A percentile compares a stretch with the other conserved stretches of the same genome.
Evolutionary conservation across 35 echinoderm and acorn worm genomes (phyloP).

Genomic region (Holothuria glaberrima): DNA sequence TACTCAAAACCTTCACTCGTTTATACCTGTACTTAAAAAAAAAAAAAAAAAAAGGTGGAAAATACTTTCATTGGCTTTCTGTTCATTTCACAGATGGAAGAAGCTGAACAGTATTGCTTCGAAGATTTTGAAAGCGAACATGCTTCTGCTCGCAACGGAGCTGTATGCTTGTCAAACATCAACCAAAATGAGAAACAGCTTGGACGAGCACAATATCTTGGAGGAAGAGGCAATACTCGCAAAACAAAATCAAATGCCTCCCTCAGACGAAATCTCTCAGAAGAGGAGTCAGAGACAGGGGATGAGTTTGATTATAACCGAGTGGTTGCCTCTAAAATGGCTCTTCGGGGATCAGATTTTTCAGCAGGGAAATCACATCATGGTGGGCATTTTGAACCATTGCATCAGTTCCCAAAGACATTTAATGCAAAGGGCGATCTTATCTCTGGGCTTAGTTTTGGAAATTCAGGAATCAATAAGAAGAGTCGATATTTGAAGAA

Average conservation of each 20-base stretch:
- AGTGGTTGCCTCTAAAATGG: neutral
- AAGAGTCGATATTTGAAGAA: slow-evolving; percentile 51
- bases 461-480: slow-evolving; percentile 26
- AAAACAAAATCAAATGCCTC: neutral
- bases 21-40: too few relatives aligned
- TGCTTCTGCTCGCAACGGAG: neutral
- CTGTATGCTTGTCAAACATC: neutral
- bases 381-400: neutral
- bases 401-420: slow-evolving; percentile 8
- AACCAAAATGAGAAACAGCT: neutral
- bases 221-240: neutral
- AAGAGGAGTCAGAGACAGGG: neutral
- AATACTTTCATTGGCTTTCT: neutral
- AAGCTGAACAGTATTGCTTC: slow-evolving; percentile 58
- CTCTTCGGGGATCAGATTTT: neutral
- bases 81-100: slow-evolving; percentile 46
- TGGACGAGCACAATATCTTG: neutral
- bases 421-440: slow-evolving; percentile 45
- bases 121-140: slow-evolving; percentile 57
- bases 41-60: too few relatives aligned
- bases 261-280: slow-evolving; percentile 15
- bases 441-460: neutral
- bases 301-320: neutral
- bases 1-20: too few relatives aligned
- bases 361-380: neutral